Base-by-base conservation (phyloP, 2,113 vertebrate species). In the Glareola pratincola region DNA sequence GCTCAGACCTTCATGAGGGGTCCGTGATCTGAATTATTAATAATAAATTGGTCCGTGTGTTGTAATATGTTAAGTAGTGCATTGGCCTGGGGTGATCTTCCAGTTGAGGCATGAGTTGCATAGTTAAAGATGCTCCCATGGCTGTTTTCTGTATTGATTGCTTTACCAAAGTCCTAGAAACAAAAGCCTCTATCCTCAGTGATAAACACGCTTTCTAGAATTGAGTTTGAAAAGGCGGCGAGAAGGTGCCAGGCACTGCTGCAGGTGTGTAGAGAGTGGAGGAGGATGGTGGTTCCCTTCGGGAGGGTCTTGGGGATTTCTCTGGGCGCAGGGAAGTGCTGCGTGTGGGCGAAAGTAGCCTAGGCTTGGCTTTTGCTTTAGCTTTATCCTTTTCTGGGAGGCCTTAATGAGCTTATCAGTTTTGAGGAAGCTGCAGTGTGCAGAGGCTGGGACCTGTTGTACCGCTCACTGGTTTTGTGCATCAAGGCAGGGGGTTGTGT, bases 361-460 rank as follows among this genome's bases (percentile, higher is more conserved):
- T 45, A 18, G 86, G 74, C 86, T 66, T 75, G 92, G 88, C 92
- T 87, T 94, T 92, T 92, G 76, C 92, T 85, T 94, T 29, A 89
- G 86, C 94, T 89, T 97, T 64, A 95, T 92, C 92, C 89, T 68
- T 87, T 96, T 87, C 94, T 91, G 77, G 0, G 21, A 54, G 56
- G 89, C 81, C 75, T 32, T 95, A 95, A 90, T 54, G 51, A 91
- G 89, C 81, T 96, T 94, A 85, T 14, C 53, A 67, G 91, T 89
- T 88, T 60, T 11, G 78, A 88, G 95, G 95, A 81, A 67, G 91
- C 84, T 41, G 79, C 53, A 5, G 73, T 1, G 60, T 43, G 54
- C 76, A 41, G 77, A 17, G 37, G 36, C 67, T 69, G 72, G 71
- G 68, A 56, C 89, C 81, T 79, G 53, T 30, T 24, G 81, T 34